These are phyloP conservation scores for Resseliella maxima DNA, from an alignment of 2,888 invertebrate genomes.

Conservation along the genomic window DNA sequence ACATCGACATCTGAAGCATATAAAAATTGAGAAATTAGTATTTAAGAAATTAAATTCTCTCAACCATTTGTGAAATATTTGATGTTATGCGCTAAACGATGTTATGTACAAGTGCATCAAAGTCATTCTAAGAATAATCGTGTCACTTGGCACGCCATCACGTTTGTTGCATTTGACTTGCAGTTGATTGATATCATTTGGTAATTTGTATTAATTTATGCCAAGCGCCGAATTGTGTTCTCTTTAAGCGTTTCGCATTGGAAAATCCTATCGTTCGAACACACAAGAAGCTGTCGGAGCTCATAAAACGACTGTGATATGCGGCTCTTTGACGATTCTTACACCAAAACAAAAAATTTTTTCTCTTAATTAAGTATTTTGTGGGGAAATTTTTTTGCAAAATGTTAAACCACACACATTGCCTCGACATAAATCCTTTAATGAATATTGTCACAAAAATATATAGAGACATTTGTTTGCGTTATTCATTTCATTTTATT, in stretches of 20 bases:
- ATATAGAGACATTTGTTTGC: neutral
- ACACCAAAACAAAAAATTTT: conserved; percentile 27
- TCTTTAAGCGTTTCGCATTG: neutral
- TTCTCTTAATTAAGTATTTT: conserved; percentile 2
- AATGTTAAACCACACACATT: conserved; percentile 1
- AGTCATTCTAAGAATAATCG: conserved; percentile 42
- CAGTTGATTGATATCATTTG: conserved; percentile 51
- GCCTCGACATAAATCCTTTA: neutral
- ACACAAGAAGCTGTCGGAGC: conserved; percentile 19
- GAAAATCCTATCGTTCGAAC: neutral
- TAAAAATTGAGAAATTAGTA: conserved; percentile 42
- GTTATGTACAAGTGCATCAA: conserved; percentile 30
- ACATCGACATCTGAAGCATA: conserved; percentile 14
- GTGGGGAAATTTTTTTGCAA: neutral
- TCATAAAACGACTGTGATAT: neutral
- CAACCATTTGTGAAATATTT: neutral
- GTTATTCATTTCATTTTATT: neutral
- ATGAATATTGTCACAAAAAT: conserved; percentile 28
- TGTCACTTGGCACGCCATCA: conserved; percentile 48
- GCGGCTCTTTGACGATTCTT: conserved; percentile 48
- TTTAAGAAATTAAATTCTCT: neutral
- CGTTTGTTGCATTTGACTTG: conserved; percentile 3
- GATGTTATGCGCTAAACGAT: neutral
- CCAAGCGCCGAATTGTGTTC: neutral
- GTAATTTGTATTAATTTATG: conserved; percentile 38